Base-by-base conservation (phyloP, 1,140 invertebrate genomes). In the Agraylea sexmaculata region DNA sequence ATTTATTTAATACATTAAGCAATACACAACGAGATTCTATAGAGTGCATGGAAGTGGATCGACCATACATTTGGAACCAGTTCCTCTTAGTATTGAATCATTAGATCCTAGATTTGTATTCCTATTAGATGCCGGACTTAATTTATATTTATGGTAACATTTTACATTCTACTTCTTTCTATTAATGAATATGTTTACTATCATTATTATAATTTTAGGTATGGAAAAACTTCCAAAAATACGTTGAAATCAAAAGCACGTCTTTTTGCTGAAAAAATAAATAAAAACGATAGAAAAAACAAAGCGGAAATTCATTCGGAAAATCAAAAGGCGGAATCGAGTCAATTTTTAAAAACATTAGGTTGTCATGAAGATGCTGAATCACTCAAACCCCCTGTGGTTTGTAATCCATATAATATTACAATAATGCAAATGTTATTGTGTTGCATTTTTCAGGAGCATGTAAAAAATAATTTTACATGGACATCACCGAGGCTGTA, bases 281-380 rank as follows among this genome's bases (percentile, higher is more conserved):
- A 97, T 59, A 99, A 99, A 66, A 91, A 95, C 59, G 96, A 99
- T 64, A 68, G 94, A 13, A 99, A 99, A 59, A 91, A 91, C 53
- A 84, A 85, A 57, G 80, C 90, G 1, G 90, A 96, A 53, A 87
- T 99, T 31, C 66, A 87, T 23, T 80, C 86, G 0, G 81, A 94
- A 55, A 68, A 70, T 19, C 85, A 91, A 62, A 80, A 78, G 2
- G 72, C 78, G 29, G 93, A 98, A 58, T 77, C 77, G 1, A 59
- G 66, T 19, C 84, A 87, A 16, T 99, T 99, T 66, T 93, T 90
- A 83, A 66, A 69, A 27, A 59, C 66, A 18, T 61, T 93, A 15
- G 77, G 74, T 10, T 62, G 76, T 37, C 53, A 61, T 7, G 59
- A 57, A 2, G 64, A 71, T 13, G 51, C 51, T 13, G 62, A 47